Evolutionary conservation across 2,113 vertebrate species (phyloP), one percentile per base, ranked within the genome.

Genomic region (Turnix velox): DNA sequence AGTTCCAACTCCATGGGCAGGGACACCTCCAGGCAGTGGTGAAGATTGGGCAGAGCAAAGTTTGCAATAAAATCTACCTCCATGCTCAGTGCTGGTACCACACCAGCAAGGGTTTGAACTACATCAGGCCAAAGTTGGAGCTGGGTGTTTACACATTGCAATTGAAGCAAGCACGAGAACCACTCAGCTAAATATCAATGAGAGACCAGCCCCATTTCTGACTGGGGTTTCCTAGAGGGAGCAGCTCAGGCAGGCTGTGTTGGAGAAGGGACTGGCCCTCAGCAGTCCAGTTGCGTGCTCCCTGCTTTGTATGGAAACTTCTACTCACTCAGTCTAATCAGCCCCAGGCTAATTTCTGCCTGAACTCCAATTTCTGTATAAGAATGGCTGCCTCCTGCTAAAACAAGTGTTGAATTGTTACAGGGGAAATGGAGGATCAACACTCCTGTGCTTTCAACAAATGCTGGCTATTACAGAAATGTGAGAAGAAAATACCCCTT

Each of bases 191-290:
- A 27, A 12, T 0, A 16, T 2, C 35, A 35, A 46, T 4, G 23
- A 84, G 39, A 54, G 31, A 82, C 24, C 46, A 55, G 66, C 42
- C 77, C 76, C 2, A 4, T 15, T 61, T 15, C 37, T 20, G 58
- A 59, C 25, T 22, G 0, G 0, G 11, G 10, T 45, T 72, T 77
- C 51, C 28, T 1, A 0, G 7, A 30, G 46, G 45, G 35, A 66
- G 40, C 68, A 69, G 61, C 33, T 31, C 12, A 4, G 16, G 33
- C 8, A 40, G 18, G 28, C 73, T 5, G 22, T n/a, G n/a, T n/a
- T n/a, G n/a, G n/a, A n/a, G n/a, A n/a, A 68, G 54, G 49, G 13
- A 10, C 9, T 66, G 72, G 51, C 10, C 73, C 43, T 80, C 33
- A 46, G 3, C 3, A 18, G n/a, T n/a, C n/a, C n/a, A 40, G 33